Conservation (phyloP, 2,797 vertebrate species). For the Thamnophis elegans region DNA sequence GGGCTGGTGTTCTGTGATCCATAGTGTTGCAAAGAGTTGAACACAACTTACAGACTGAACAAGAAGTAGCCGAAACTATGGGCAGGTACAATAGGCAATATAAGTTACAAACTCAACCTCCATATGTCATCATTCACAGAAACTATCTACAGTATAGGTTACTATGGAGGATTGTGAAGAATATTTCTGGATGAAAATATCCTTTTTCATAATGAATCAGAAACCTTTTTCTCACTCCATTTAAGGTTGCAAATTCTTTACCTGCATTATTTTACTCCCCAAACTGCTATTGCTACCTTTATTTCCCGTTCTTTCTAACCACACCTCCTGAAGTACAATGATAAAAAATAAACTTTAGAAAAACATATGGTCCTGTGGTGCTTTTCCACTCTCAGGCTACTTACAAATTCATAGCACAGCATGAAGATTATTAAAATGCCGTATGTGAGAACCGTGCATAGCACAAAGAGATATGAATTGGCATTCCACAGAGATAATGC, state of each 20-base stretch:
- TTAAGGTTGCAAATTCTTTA: slow-evolving; percentile 42
- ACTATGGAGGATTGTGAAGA: neutral
- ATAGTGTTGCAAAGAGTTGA: neutral
- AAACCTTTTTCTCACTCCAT: slow-evolving; percentile 35
- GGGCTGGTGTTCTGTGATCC: neutral
- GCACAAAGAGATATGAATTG: slow-evolving; percentile 79
- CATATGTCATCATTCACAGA: neutral
- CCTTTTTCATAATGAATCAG: slow-evolving; percentile 29
- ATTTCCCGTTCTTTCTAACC: slow-evolving; percentile 49
- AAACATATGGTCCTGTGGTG: slow-evolving; percentile 74
- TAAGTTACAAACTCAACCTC: neutral
- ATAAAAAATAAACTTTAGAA: slow-evolving; percentile 64
- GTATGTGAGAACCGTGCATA: slow-evolving; percentile 73
- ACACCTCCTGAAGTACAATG: slow-evolving; percentile 63
- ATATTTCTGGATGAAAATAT: slow-evolving; percentile 37
- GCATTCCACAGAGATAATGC: slow-evolving; percentile 77
- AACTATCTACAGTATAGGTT: slow-evolving; percentile 6
- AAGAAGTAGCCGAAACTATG: neutral
- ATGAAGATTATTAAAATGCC: slow-evolving; percentile 81
- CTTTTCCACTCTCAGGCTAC: slow-evolving; percentile 65
- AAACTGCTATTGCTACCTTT: slow-evolving; percentile 65
- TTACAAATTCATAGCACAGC: slow-evolving; percentile 81
- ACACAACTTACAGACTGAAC: neutral
- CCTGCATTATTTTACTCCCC: slow-evolving; percentile 40
- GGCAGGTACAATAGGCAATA: neutral